Conservation (phyloP, 1,140 invertebrate species). For the Periplaneta americana region DNA sequence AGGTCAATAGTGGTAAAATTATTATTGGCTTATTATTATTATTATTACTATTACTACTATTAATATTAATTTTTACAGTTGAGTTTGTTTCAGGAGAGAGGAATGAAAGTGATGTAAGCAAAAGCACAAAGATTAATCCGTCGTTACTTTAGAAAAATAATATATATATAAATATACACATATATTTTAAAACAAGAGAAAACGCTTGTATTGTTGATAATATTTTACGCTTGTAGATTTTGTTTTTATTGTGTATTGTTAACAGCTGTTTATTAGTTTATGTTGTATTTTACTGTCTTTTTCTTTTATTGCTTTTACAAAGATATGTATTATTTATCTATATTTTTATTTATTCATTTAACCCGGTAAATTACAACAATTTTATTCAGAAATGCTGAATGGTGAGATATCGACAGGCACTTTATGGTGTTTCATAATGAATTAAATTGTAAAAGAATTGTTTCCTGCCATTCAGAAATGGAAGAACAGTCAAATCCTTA, state of each 20-base stretch:
- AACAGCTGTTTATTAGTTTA: conserved; percentile 13
- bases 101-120: no score
- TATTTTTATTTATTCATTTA: neutral
- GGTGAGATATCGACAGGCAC: neutral
- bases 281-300: conserved; percentile 2
- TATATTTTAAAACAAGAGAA: conserved; percentile 1
- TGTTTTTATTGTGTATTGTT: conserved; percentile 3
- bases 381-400: neutral
- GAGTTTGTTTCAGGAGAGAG: neutral
- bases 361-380: neutral
- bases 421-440: neutral
- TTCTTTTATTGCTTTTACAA: neutral
- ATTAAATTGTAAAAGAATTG: neutral
- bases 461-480: neutral
- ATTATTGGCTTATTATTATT: no score
- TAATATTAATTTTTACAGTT: no score
- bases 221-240: conserved; percentile 13
- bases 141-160: neutral
- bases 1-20: no score
- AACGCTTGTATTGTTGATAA: conserved; percentile 9
- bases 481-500: no score
- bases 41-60: no score
- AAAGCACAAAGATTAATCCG: neutral
- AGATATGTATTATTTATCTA: neutral
- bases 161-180: neutral